Evolutionary conservation across 2,113 vertebrate species (phyloP).

Genomic region (Spheniscus mendiculus): DNA sequence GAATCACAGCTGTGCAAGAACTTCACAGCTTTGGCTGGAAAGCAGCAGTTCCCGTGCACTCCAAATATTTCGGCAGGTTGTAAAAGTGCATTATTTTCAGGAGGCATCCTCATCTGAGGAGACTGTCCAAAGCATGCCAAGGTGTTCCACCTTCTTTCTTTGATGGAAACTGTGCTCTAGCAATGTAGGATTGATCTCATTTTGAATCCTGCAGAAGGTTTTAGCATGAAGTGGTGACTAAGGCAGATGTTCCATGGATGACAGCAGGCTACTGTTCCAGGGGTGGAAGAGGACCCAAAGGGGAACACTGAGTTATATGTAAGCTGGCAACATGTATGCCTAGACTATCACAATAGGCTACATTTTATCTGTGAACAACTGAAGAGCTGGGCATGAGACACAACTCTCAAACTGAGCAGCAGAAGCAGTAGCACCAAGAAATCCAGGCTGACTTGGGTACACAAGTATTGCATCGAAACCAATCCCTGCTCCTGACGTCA

Average conservation of each 20-base stretch:
- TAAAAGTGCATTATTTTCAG: background rate
- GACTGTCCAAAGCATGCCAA: background rate
- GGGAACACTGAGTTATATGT: background rate
- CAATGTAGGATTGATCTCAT: background rate
- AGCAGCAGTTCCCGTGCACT: accelerated
- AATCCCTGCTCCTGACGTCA: accelerated
- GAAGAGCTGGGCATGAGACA: background rate
- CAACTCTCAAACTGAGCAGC: background rate
- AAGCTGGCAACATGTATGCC: background rate
- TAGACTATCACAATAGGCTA: background rate
- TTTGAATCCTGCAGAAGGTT: background rate
- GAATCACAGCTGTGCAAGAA: background rate
- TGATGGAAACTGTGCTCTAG: background rate
- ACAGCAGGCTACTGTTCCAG: background rate
- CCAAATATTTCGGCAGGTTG: background rate
- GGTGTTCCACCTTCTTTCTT: background rate
- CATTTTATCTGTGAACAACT: background rate
- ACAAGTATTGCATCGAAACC: background rate
- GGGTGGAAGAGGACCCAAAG: background rate
- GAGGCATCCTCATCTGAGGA: background rate
- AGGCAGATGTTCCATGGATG: background rate
- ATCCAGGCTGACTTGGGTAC: background rate
- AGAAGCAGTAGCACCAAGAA: background rate
- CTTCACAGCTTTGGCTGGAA: background rate
- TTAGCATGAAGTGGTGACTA: background rate